Evolutionary conservation across 2,113 vertebrate genomes (phyloP).

Genomic region (Struthidea cinerea): DNA sequence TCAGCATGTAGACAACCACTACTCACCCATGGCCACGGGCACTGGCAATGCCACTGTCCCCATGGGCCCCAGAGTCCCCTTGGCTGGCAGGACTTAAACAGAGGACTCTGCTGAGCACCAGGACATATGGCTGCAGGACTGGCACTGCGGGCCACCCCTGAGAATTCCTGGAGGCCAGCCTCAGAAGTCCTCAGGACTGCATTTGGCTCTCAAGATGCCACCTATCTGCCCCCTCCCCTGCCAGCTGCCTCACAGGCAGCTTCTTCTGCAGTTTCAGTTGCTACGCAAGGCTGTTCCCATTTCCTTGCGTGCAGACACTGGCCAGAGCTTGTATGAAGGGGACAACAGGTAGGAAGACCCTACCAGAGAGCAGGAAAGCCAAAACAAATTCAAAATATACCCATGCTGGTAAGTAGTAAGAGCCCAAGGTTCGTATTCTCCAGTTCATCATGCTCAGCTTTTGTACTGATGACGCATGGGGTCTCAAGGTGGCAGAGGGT

Average conservation of each 20-base stretch:
- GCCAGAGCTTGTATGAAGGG: not conserved
- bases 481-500: not conserved
- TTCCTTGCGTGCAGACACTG: not conserved
- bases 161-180: not conserved
- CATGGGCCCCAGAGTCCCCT: not conserved
- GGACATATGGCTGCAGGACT: not conserved
- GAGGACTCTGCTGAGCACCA: not conserved
- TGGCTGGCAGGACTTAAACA: not conserved
- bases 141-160: accelerated
- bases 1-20: not conserved
- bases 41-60: not conserved
- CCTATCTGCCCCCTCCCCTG: not conserved
- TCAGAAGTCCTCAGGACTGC: not conserved
- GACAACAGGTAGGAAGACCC: not conserved
- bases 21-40: accelerated
- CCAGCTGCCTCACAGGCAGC: not conserved
- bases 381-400: not conserved
- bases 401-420: not conserved
- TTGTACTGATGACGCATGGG: not conserved
- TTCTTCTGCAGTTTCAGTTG: not conserved
- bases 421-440: not conserved
- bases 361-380: not conserved
- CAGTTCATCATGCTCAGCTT: not conserved
- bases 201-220: not conserved
- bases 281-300: not conserved